phyloP scores from a whole-genome alignment of 2,113 vertebrate species.

The Rhegmatorhina hoffmannsi region DNA sequence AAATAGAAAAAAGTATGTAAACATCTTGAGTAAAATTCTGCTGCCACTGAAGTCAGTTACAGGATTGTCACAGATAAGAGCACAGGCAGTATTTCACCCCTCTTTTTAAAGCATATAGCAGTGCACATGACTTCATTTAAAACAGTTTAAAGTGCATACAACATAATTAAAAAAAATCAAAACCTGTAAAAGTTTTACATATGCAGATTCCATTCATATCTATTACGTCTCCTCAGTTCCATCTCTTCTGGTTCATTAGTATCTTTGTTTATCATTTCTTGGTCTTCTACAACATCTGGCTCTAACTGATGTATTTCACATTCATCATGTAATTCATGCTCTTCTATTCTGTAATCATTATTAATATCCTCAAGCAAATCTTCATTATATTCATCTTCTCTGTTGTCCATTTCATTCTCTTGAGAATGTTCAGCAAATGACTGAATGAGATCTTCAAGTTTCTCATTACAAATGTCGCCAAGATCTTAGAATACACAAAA shows the following conservation, averaged over 20 bases:
- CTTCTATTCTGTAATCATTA: slow-evolving; percentile 26
- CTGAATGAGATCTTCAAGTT: slow-evolving; percentile 84
- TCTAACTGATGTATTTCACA: slow-evolving; percentile 54
- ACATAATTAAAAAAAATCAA: slow-evolving; percentile 2
- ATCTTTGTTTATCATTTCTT: slow-evolving; percentile 31
- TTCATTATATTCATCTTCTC: slow-evolving; percentile 15
- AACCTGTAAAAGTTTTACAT: neutral
- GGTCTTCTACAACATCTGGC: slow-evolving; percentile 27
- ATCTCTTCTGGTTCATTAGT: slow-evolving; percentile 8
- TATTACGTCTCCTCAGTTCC: slow-evolving; percentile 80
- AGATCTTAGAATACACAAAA: neutral
- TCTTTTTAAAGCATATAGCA: slow-evolving; percentile 45
- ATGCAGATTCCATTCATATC: slow-evolving; percentile 72
- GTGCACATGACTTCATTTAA: slow-evolving; percentile 3
- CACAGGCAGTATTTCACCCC: neutral
- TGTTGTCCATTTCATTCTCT: slow-evolving; percentile 1
- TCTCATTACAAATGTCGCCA: slow-evolving; percentile 76
- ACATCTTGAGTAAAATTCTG: slow-evolving; percentile 37
- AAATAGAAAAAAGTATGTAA: slow-evolving; percentile 65
- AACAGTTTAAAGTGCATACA: slow-evolving; percentile 64
- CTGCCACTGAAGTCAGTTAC: slow-evolving; percentile 11
- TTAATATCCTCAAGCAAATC: slow-evolving; percentile 7
- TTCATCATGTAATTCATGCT: neutral
- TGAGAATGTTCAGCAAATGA: slow-evolving; percentile 72
- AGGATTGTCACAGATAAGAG: neutral